Evolutionary conservation across 1,140 invertebrate genomes (phyloP).

Genomic region (Drosophila asahinai): DNA sequence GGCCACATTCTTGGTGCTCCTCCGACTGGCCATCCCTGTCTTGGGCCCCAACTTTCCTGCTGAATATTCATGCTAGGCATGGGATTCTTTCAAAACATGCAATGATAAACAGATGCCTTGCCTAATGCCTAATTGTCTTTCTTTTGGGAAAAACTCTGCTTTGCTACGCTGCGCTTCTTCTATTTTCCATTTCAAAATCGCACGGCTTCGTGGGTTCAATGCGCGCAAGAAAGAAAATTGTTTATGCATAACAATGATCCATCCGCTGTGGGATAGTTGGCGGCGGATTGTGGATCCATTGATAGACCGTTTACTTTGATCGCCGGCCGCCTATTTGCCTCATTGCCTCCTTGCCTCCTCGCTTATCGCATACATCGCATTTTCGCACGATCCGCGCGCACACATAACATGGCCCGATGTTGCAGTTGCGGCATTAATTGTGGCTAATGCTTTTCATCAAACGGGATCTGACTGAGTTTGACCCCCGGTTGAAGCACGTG

Average conservation of each 20-base stretch:
- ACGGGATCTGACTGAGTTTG: slow-evolving; percentile 22
- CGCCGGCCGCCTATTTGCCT: not conserved
- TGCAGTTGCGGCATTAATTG: slow-evolving; percentile 41
- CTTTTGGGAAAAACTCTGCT: slow-evolving; percentile 31
- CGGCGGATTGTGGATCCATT: slow-evolving; percentile 11
- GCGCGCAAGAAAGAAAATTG: slow-evolving; percentile 30
- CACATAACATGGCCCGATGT: slow-evolving; percentile 10
- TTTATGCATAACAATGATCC: slow-evolving; percentile 41
- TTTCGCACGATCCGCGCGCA: slow-evolving; percentile 40
- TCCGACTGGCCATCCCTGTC: slow-evolving; percentile 1
- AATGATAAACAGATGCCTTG: slow-evolving; percentile 8
- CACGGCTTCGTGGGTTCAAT: slow-evolving; percentile 45
- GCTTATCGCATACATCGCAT: slow-evolving; percentile 20
- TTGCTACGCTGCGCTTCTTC: not conserved
- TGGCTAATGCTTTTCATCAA: slow-evolving; percentile 40
- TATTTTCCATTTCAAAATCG: slow-evolving; percentile 45
- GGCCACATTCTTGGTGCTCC: slow-evolving; percentile 33
- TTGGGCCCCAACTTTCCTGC: not conserved
- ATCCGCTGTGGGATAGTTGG: slow-evolving; percentile 18
- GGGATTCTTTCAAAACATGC: slow-evolving; percentile 29
- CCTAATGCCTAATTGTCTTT: slow-evolving; percentile 39
- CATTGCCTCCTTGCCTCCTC: not conserved
- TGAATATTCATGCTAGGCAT: slow-evolving; percentile 42
- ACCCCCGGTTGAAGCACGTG: slow-evolving; percentile 18
- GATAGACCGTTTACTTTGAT: slow-evolving; percentile 42